phyloP scores from a whole-genome alignment of 1,140 invertebrate genomes.

The Drosophila nigrodunni region DNA sequence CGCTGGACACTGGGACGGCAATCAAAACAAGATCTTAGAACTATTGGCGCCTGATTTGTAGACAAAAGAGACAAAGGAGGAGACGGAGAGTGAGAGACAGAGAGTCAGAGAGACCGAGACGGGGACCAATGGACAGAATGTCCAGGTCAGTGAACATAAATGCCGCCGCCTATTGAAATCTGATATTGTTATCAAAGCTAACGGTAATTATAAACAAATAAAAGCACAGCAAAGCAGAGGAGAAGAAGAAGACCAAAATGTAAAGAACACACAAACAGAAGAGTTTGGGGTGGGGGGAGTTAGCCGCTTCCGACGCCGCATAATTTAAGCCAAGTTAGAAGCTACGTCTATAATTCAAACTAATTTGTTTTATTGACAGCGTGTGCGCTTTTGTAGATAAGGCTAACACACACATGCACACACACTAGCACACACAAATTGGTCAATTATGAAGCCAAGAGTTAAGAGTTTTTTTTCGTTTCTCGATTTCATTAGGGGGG shows the following conservation, averaged over 20 bases:
- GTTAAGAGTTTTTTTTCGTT: constrained; percentile 5
- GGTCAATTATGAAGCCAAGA: constrained; percentile 66
- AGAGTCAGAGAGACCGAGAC: background rate
- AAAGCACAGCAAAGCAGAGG: constrained; percentile 50
- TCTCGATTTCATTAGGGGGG: constrained; percentile 68
- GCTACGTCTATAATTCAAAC: constrained; percentile 80
- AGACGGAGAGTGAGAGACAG: constrained; percentile 1
- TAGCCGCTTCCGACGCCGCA: constrained; percentile 71
- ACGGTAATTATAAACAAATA: constrained; percentile 83
- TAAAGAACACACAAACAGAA: constrained; percentile 38
- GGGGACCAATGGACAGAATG: constrained; percentile 39
- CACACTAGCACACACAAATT: constrained; percentile 59
- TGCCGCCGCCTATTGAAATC: constrained; percentile 73
- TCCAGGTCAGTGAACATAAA: constrained; percentile 76
- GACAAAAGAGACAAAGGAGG: constrained; percentile 13
- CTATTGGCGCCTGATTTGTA: constrained; percentile 74
- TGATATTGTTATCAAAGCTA: constrained; percentile 75
- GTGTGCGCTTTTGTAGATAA: constrained; percentile 63
- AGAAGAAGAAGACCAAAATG: constrained; percentile 43
- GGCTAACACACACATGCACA: constrained; percentile 17
- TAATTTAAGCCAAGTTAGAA: constrained; percentile 72
- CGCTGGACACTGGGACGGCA: constrained; percentile 40
- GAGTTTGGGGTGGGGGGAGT: background rate
- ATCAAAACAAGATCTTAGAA: constrained; percentile 84
- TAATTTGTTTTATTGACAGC: constrained; percentile 84